Base-by-base conservation (phyloP, 2,888 invertebrate genomes). In the Poecilus cupreus region DNA sequence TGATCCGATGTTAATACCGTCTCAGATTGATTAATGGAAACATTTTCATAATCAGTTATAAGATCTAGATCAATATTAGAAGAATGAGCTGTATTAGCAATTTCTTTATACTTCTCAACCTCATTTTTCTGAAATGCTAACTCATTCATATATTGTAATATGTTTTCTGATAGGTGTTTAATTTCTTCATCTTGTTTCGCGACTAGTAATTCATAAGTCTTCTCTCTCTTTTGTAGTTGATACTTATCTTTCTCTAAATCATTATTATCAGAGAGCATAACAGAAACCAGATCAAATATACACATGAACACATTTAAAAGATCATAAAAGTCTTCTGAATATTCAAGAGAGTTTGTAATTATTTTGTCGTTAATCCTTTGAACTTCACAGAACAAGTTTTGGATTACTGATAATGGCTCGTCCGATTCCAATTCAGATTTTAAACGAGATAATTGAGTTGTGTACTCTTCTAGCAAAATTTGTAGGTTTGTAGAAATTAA, bases 161-260 rank as follows among this genome's bases (percentile, higher is more conserved):
- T 72, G 46, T 72, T 72, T 46, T 72, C 72, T 11, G 72, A 72
- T 18, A 72, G 24, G 46, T 72, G 72, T 32, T 51, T 51, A 5
- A 77, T 57, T 13, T 77, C 77, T 39, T 77, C 64, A 43, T 60
- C 49, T 43, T 77, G 57, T 18, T 77, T 64, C n/a, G 26, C 46
- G 0, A 57, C 46, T 16, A 77, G 24, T 22, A 60, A 13, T 16
- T 77, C 64, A 24, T 60, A 77, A 46, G 77, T 43, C 10, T 64
- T 39, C 43, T 77, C 49, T 60, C 18, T 64, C 5, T 60, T 39
- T 32, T 24, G 39, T 4, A 60, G 10, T 16, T 16, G 5, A 2
- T 13, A 0, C 24, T 64, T 77, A 13, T 60, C 64, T 24, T n/a
- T 60, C 46, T 64, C 77, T 43, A 60, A 49, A 5, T 77, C 24